Conservation (phyloP, 2,113 vertebrate genomes). For the Manacus vitellinus region DNA sequence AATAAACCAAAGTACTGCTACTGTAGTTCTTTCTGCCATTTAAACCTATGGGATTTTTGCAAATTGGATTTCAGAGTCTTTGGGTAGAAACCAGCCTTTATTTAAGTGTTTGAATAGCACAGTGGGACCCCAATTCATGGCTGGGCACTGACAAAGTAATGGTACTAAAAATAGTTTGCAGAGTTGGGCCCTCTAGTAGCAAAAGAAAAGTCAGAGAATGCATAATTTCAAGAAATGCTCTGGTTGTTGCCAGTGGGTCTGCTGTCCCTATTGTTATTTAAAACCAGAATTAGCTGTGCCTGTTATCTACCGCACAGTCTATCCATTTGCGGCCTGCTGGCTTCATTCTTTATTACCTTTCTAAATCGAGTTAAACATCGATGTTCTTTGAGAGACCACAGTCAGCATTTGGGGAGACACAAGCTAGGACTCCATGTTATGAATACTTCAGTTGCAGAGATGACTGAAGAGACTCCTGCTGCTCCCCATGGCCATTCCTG, state of each 20-base stretch:
- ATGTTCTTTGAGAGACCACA: neutral
- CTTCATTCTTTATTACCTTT: conserved; percentile 23
- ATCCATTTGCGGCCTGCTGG: neutral
- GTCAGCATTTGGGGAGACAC: neutral
- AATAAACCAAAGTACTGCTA: neutral
- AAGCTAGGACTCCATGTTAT: fast-evolving
- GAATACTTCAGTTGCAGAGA: fast-evolving
- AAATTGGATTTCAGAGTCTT: conserved; percentile 39
- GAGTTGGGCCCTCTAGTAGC: conserved; percentile 35
- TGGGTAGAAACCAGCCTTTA: conserved; percentile 50
- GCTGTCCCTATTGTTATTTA: conserved; percentile 43
- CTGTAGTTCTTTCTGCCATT: neutral
- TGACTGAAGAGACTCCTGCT: neutral
- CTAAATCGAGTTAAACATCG: conserved; percentile 27
- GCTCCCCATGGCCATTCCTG: fast-evolving
- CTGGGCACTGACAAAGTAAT: conserved; percentile 33
- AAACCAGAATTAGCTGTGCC: conserved; percentile 44
- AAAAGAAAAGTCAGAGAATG: conserved; percentile 27
- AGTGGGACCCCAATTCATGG: conserved; percentile 40
- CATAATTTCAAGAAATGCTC: conserved; percentile 35
- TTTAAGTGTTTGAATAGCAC: conserved; percentile 54
- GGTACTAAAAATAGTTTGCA: conserved; percentile 45
- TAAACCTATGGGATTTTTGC: conserved; percentile 19
- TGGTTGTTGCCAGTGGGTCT: conserved; percentile 43
- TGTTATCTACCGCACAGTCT: neutral